phyloP scores from a whole-genome alignment of 2,797 vertebrate genomes.

The Anableps anableps region DNA sequence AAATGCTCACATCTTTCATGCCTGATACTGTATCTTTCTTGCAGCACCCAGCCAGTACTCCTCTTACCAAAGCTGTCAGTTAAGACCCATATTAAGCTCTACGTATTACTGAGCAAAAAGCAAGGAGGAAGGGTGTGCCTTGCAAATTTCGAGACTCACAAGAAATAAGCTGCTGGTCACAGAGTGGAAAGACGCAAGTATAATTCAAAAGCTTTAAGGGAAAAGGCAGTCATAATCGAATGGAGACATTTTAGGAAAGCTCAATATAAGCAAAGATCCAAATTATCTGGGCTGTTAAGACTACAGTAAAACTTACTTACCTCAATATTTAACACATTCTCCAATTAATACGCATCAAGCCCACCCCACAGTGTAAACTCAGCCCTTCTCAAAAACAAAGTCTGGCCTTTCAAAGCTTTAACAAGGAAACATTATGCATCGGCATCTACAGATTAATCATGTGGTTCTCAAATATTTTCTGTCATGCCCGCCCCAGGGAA shows the following conservation, averaged over 20 bases:
- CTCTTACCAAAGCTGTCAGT: conserved; percentile 45
- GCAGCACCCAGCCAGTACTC: conserved; percentile 37
- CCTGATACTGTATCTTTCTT: conserved; percentile 56
- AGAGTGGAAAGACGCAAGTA: conserved; percentile 12
- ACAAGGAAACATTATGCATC: conserved; percentile 30
- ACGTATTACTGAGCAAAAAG: conserved; percentile 30
- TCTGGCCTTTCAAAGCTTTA: conserved; percentile 51
- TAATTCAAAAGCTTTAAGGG: neutral
- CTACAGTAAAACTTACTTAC: neutral
- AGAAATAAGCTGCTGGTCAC: conserved; percentile 47
- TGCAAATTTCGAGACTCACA: conserved; percentile 33
- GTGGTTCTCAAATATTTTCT: neutral
- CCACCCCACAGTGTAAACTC: conserved; percentile 41
- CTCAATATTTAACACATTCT: conserved; percentile 5
- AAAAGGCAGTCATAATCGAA: neutral
- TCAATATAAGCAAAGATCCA: neutral
- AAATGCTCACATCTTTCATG: conserved; percentile 43
- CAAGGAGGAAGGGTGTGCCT: conserved; percentile 46
- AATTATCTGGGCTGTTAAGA: neutral
- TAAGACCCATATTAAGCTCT: conserved; percentile 50
- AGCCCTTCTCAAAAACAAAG: conserved; percentile 35
- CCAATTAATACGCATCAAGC: conserved; percentile 4
- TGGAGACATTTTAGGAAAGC: conserved; percentile 1
- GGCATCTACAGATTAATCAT: neutral
- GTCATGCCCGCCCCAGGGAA: neutral